Conservation (phyloP, 1,140 invertebrate species). For the Radopholus similis region DNA sequence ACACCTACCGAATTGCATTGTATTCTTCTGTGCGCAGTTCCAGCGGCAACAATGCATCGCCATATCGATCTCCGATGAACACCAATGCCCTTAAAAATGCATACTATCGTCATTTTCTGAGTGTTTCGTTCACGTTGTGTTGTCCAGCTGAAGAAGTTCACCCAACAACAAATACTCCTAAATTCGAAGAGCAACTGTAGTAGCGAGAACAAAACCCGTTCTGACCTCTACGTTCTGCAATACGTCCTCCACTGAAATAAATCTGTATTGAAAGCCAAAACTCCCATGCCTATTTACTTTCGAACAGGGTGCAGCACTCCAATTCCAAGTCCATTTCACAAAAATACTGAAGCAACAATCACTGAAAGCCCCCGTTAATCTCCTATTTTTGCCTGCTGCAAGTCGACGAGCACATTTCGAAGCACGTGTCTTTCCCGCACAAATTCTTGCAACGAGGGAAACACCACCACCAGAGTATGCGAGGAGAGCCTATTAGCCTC, state of each 20-base stretch:
- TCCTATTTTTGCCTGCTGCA: too few relatives aligned
- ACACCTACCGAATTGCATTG: slow-evolving; percentile 34
- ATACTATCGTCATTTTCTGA: too few relatives aligned
- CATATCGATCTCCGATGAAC: slow-evolving; percentile 46
- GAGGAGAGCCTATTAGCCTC: not conserved
- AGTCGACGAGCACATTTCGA: slow-evolving; percentile 32
- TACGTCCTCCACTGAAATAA: slow-evolving; percentile 16
- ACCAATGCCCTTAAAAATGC: too few relatives aligned
- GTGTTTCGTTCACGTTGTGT: too few relatives aligned
- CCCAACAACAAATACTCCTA: slow-evolving; percentile 21
- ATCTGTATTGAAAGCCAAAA: not conserved
- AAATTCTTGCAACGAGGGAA: slow-evolving; percentile 37
- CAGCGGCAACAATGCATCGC: slow-evolving; percentile 38
- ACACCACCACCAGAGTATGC: slow-evolving; percentile 12
- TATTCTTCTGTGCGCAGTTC: slow-evolving; percentile 40
- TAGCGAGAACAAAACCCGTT: too few relatives aligned
- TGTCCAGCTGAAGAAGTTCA: slow-evolving; percentile 19
- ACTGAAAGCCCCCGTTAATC: too few relatives aligned
- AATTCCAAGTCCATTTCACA: slow-evolving; percentile 41
- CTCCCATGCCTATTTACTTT: slow-evolving; percentile 12
- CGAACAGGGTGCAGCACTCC: slow-evolving; percentile 40
- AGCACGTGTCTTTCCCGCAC: slow-evolving; percentile 38
- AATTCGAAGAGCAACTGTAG: too few relatives aligned
- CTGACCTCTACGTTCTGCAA: slow-evolving; percentile 31
- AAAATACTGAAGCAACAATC: too few relatives aligned